These are phyloP conservation scores for Noctilio leporinus DNA, from an alignment of 2,113 vertebrate species.

Conservation along the genomic window DNA sequence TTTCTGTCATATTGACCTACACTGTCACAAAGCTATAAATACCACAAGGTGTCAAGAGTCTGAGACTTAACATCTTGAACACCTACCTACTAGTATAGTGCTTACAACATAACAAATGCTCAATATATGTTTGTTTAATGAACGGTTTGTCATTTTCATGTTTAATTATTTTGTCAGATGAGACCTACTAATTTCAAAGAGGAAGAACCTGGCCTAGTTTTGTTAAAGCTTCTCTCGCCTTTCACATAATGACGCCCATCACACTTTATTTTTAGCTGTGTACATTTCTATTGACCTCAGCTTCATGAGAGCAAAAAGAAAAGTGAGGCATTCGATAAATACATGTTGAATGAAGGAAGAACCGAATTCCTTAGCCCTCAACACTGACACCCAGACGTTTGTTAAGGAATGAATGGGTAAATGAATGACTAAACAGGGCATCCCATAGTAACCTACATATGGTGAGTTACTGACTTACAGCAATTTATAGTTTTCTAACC, in stretches of 20 bases:
- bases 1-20: background rate
- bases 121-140: background rate
- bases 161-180: background rate
- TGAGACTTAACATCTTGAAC: background rate
- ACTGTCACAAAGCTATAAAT: background rate
- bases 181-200: constrained; percentile 14
- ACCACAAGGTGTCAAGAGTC: background rate
- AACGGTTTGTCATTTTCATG: background rate
- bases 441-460: background rate
- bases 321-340: background rate
- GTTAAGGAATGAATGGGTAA: background rate
- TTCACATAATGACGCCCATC: background rate
- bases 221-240: background rate
- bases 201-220: background rate
- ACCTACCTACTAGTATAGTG: background rate
- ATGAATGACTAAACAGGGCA: background rate
- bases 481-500: background rate
- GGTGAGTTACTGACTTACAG: background rate
- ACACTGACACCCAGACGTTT: background rate
- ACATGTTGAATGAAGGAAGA: background rate
- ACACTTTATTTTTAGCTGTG: constrained; percentile 10
- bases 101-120: background rate
- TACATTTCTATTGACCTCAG: background rate
- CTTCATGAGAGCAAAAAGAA: background rate
- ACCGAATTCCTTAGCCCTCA: background rate